These are phyloP conservation scores for Microctonus hyperodae DNA, from an alignment of 2,888 invertebrate genomes.

Conservation along the genomic window DNA sequence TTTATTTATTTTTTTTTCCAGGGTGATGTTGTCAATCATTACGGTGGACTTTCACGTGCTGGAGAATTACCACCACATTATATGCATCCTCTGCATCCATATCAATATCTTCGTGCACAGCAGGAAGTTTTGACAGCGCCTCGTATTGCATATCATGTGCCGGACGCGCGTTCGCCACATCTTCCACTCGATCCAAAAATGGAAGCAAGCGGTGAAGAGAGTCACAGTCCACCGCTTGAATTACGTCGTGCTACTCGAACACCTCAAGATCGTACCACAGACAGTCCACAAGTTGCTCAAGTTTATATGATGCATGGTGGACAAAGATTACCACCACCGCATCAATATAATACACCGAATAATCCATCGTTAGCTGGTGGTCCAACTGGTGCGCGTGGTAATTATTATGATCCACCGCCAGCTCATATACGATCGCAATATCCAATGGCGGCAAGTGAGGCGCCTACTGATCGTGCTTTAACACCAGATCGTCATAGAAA, in stretches of 20 bases:
- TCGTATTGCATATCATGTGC: conserved; percentile 58
- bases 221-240: conserved; percentile 77
- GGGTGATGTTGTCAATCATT: conserved; percentile 68
- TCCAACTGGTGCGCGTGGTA: conserved; percentile 58
- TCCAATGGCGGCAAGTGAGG: conserved; percentile 59
- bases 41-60: conserved; percentile 58
- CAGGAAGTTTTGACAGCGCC: conserved; percentile 62
- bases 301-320: conserved; percentile 68
- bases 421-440: conserved; percentile 66
- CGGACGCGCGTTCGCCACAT: conserved; percentile 59
- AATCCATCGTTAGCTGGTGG: conserved; percentile 52
- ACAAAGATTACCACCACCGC: conserved; percentile 61
- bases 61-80: conserved; percentile 66
- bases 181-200: conserved; percentile 67
- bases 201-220: conserved; percentile 70
- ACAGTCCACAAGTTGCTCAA: conserved; percentile 76
- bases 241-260: conserved; percentile 67
- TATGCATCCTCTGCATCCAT: conserved; percentile 66
- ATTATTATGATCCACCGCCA: conserved; percentile 71
- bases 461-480: conserved; percentile 63
- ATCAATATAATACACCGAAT: conserved; percentile 53
- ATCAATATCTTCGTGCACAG: conserved; percentile 67
- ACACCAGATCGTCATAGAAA: conserved; percentile 66
- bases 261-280: conserved; percentile 69
- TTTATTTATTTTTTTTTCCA: conserved; percentile 55